Evolutionary conservation across 2,797 vertebrate genomes (phyloP).

Genomic region (Manis crassicaudata): DNA sequence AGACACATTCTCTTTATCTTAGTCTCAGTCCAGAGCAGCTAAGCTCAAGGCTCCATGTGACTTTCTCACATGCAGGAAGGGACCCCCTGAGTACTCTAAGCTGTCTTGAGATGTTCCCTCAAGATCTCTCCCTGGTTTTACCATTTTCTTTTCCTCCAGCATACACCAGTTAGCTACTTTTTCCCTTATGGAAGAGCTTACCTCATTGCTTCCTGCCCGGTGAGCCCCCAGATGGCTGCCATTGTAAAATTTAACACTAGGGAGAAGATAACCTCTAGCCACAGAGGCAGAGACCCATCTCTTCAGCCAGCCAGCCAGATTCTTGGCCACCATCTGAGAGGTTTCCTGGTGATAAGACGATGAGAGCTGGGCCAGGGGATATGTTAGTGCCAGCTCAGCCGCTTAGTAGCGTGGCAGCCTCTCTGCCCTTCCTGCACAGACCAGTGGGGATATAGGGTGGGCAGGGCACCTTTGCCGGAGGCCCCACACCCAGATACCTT

Average conservation of each 20-base stretch:
- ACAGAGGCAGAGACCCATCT: not conserved
- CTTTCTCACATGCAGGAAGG: not conserved
- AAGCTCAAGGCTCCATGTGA: not conserved
- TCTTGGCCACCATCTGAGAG: not conserved
- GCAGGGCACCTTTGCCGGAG: not conserved
- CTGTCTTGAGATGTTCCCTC: not conserved
- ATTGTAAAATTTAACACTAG: not conserved
- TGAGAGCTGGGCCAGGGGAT: not conserved
- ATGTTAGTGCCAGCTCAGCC: not conserved
- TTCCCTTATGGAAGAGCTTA: not conserved
- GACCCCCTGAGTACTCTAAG: not conserved
- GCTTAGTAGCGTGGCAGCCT: not conserved
- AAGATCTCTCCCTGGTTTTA: not conserved
- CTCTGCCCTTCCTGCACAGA: too few species aligned
- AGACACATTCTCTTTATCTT: not conserved
- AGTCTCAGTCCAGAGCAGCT: not conserved
- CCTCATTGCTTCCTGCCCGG: not conserved
- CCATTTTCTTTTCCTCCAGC: not conserved
- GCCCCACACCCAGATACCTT: not conserved
- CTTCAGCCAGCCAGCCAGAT: not conserved
- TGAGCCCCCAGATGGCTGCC: not conserved
- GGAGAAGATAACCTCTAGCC: not conserved
- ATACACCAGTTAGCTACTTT: not conserved
- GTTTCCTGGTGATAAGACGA: not conserved
- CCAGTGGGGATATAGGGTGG: not conserved